Percentiles rank a stretch among this genome's conserved stretches.
Evolutionary conservation across 2,888 invertebrate genomes (phyloP).

Genomic region (Uloborus plumipes): DNA sequence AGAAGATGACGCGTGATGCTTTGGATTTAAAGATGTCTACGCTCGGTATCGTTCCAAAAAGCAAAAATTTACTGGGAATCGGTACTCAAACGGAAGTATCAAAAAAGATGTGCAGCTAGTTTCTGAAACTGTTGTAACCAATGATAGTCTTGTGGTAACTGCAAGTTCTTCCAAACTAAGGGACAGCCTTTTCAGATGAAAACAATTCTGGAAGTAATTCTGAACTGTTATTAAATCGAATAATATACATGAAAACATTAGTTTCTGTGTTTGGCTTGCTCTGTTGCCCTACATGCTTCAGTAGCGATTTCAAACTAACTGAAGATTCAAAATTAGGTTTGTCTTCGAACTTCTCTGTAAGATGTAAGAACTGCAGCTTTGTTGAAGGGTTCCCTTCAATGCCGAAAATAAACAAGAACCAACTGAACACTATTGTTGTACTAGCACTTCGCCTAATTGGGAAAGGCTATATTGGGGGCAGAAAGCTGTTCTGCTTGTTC

Average conservation of each 20-base stretch:
- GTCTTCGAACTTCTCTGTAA: neutral
- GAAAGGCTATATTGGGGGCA: constrained; percentile 1
- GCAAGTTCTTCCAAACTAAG: neutral
- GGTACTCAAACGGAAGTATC: too few species aligned
- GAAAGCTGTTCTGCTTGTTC: neutral
- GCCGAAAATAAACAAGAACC: neutral
- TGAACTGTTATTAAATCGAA: neutral
- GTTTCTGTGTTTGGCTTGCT: constrained; percentile 7
- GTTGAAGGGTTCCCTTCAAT: neutral
- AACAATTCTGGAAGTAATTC: too few species aligned
- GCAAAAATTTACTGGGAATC: constrained; percentile 5
- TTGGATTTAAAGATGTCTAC: too few species aligned
- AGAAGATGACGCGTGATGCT: too few species aligned
- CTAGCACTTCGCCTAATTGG: constrained; percentile 3
- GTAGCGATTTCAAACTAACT: neutral
- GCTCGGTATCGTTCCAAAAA: neutral
- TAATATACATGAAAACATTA: constrained; percentile 1
- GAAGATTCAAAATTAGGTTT: constrained; percentile 23
- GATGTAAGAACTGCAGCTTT: constrained; percentile 1
- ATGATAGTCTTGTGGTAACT: neutral
- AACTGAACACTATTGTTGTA: neutral
- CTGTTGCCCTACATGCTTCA: constrained; percentile 3
- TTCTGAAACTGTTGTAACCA: too few species aligned
- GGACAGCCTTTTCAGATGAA: neutral
- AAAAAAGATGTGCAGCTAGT: too few species aligned